Conservation (phyloP, 1,140 invertebrate species). For the Megathymus violae region DNA sequence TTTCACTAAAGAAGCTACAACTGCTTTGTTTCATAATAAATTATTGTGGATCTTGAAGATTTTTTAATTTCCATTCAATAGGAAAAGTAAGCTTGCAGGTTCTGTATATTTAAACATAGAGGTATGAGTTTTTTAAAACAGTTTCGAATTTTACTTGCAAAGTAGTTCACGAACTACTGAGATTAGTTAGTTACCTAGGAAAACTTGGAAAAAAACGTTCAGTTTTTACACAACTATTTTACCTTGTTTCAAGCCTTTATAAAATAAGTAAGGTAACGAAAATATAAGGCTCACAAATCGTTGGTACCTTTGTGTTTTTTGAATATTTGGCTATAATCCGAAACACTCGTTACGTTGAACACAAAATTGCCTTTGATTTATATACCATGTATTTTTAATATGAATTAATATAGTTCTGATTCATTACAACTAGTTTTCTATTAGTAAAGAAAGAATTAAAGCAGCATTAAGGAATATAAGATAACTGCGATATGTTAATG, state of each 20-base stretch:
- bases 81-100: not conserved
- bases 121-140: slow-evolving; percentile 22
- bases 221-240: not conserved
- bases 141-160: slow-evolving; percentile 28
- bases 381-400: too few species aligned
- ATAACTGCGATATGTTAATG: too few species aligned
- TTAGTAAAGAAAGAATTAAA: too few species aligned
- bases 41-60: not conserved
- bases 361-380: too few species aligned
- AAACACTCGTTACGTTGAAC: too few species aligned
- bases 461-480: too few species aligned
- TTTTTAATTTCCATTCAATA: slow-evolving; percentile 18
- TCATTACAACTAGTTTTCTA: too few species aligned
- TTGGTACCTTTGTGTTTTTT: too few species aligned
- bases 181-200: slow-evolving; percentile 17
- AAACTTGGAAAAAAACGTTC: slow-evolving; percentile 10
- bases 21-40: slow-evolving; percentile 13
- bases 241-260: not conserved
- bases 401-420: too few species aligned
- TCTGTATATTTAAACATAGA: slow-evolving; percentile 7
- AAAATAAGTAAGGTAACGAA: not conserved
- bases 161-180: slow-evolving; percentile 12
- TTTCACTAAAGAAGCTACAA: slow-evolving; percentile 16
- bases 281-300: not conserved
- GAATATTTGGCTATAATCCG: too few species aligned